Conservation (phyloP, 92 coral and sea anemone species). For the Bergia sp. region DNA sequence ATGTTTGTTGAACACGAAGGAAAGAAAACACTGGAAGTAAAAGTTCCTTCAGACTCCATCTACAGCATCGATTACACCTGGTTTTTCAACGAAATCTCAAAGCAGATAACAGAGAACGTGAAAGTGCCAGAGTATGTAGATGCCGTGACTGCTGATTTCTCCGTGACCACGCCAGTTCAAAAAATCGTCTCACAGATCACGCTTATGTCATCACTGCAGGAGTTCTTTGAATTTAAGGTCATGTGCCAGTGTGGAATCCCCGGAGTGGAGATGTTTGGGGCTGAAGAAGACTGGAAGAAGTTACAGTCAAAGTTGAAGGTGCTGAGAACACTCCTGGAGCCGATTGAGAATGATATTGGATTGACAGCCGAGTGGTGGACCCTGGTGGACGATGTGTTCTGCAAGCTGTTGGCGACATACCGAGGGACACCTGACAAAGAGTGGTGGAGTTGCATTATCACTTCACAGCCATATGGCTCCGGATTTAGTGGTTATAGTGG, state of each 20-base stretch:
- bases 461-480: too few species aligned
- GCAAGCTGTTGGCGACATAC: too few species aligned
- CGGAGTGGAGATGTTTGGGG: conserved; percentile 65
- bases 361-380: too few species aligned
- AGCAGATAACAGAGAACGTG: conserved; percentile 54
- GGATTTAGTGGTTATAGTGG: too few species aligned
- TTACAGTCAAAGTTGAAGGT: conserved; percentile 37
- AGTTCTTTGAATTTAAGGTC: conserved; percentile 39
- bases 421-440: too few species aligned
- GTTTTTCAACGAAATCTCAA: conserved; percentile 70
- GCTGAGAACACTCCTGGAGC: conserved; percentile 39
- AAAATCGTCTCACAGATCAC: conserved; percentile 39
- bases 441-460: too few species aligned
- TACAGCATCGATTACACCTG: conserved; percentile 63
- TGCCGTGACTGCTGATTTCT: conserved; percentile 18
- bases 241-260: conserved; percentile 49
- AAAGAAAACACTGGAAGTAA: conserved; percentile 59
- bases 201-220: conserved; percentile 67
- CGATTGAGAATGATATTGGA: conserved; percentile 16
- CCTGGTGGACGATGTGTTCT: too few species aligned
- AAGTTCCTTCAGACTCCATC: conserved; percentile 54
- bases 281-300: conserved; percentile 61
- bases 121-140: conserved; percentile 78
- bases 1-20: conserved; percentile 70
- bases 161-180: too few species aligned